Percentiles rank a stretch among this genome's conserved stretches.
phyloP scores from a whole-genome alignment of 1,140 invertebrate species.

The Drosophila asahinai region DNA sequence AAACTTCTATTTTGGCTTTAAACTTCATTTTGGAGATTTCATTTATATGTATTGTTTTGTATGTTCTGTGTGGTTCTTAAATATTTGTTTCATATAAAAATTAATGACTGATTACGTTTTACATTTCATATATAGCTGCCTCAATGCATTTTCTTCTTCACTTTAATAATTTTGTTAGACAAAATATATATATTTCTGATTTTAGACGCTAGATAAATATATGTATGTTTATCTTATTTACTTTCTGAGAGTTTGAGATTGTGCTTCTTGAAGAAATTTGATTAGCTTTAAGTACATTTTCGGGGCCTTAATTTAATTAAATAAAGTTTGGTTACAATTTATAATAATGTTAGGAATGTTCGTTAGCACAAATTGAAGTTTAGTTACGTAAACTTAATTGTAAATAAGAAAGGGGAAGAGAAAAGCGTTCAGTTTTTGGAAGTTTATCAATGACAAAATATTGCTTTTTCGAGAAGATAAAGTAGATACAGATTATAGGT shows the following conservation, averaged over 20 bases:
- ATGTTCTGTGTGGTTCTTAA: conserved; percentile 40
- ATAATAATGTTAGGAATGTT: conserved; percentile 44
- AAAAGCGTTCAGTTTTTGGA: conserved; percentile 18
- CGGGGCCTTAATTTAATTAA: conserved; percentile 42
- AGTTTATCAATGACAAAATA: conserved; percentile 35
- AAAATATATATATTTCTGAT: conserved; percentile 70
- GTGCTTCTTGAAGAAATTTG: conserved; percentile 78
- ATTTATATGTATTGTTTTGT: conserved; percentile 14
- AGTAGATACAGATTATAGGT: conserved; percentile 28
- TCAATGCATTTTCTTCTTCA: conserved; percentile 34
- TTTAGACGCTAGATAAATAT: conserved; percentile 56
- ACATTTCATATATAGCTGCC: conserved; percentile 52
- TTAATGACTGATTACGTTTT: conserved; percentile 62
- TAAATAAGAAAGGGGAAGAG: conserved; percentile 10
- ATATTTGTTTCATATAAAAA: conserved; percentile 71
- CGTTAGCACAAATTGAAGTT: conserved; percentile 40
- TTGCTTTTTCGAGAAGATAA: conserved; percentile 37
- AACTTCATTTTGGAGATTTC: conserved; percentile 40
- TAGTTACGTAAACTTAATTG: conserved; percentile 10
- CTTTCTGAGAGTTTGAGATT: conserved; percentile 53
- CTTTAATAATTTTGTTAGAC: conserved; percentile 75
- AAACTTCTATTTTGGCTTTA: conserved; percentile 25
- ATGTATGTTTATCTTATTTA: conserved; percentile 28
- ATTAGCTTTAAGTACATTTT: conserved; percentile 74
- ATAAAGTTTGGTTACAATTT: conserved; percentile 24